These are phyloP conservation scores for Nomada fucata DNA, from an alignment of 2,888 invertebrate genomes.

Conservation along the genomic window DNA sequence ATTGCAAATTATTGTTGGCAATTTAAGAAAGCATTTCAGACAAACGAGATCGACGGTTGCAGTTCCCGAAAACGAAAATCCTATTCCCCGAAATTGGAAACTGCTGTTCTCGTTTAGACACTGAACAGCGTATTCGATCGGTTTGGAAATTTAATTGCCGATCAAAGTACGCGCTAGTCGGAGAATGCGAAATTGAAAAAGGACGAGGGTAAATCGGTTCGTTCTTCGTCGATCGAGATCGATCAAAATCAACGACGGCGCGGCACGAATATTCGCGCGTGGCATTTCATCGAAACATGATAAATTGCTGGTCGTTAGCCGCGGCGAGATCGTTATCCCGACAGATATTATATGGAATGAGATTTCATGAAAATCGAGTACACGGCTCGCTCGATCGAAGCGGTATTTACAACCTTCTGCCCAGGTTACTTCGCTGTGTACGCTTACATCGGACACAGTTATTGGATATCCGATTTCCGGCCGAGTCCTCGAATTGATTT, in stretches of 20 bases:
- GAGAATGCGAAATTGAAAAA: neutral
- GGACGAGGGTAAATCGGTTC: neutral
- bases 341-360: conserved; percentile 56
- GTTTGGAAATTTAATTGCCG: conserved; percentile 22
- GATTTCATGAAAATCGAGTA: conserved; percentile 55
- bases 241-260: conserved; percentile 36
- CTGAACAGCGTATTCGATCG: neutral
- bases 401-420: conserved; percentile 50
- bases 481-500: neutral
- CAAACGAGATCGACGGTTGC: no score
- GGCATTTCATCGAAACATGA: conserved; percentile 54
- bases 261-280: conserved; percentile 33
- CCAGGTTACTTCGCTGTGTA: conserved; percentile 35
- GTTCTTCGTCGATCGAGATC: conserved; percentile 31
- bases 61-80: neutral
- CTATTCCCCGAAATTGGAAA: neutral
- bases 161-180: neutral
- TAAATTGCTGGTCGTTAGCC: conserved; percentile 57
- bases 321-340: conserved; percentile 53
- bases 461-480: conserved; percentile 41
- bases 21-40: no score
- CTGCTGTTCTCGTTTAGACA: neutral
- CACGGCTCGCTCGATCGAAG: conserved; percentile 23
- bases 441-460: conserved; percentile 16
- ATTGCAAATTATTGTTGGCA: no score